Evolutionary conservation across 2,113 vertebrate species (phyloP).

Genomic region (Grammomys dolichurus): DNA sequence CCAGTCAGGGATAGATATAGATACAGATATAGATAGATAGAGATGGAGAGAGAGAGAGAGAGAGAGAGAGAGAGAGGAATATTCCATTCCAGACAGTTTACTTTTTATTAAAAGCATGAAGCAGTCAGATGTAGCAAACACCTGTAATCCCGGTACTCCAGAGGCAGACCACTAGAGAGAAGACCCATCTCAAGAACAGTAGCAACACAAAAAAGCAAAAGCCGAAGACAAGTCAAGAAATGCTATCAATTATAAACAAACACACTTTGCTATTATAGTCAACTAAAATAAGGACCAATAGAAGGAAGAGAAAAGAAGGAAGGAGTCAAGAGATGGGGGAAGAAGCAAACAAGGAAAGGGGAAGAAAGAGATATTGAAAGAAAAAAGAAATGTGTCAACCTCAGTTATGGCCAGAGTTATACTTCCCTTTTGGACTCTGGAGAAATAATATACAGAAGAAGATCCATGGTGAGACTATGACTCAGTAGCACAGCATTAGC

Average conservation of each 20-base stretch:
- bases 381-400: conserved; percentile 24
- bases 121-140: background rate
- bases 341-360: background rate
- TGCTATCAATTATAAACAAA: conserved; percentile 29
- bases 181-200: background rate
- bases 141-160: background rate
- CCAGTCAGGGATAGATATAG: background rate
- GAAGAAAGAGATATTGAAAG: background rate
- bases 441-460: conserved; percentile 57
- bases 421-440: conserved; percentile 58
- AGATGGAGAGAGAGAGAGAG: no score
- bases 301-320: background rate
- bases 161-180: background rate
- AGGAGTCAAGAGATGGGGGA: background rate
- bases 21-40: no score
- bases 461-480: background rate
- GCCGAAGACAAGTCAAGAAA: conserved; percentile 10
- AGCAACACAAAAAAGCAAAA: background rate
- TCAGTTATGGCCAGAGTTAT: conserved; percentile 25
- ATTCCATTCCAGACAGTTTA: conserved; percentile 24
- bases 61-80: background rate
- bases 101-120: conserved; percentile 45
- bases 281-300: conserved; percentile 58
- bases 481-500: background rate
- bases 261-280: conserved; percentile 12